These are phyloP conservation scores for Chunga burmeisteri DNA, from an alignment of 2,113 vertebrate genomes.

Conservation along the genomic window DNA sequence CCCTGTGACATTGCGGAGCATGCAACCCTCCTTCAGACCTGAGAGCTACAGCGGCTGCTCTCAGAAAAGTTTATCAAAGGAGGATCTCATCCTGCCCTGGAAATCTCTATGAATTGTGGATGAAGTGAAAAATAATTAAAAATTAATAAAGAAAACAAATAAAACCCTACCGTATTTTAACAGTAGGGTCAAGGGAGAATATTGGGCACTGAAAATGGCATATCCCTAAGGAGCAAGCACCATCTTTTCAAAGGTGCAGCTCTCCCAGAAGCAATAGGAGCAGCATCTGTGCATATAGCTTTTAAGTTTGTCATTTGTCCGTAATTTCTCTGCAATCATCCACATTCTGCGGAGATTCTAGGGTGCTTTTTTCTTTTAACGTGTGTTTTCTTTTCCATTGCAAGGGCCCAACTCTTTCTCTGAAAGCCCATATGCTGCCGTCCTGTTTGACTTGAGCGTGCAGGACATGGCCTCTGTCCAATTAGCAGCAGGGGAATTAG, in stretches of 20 bases:
- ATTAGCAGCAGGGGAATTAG: slow-evolving; percentile 64
- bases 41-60: not conserved
- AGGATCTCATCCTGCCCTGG: not conserved
- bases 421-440: slow-evolving; percentile 57
- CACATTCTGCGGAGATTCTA: not conserved
- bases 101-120: not conserved
- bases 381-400: not conserved
- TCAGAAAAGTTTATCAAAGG: not conserved
- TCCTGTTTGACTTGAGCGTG: slow-evolving; percentile 34
- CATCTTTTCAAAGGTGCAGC: not conserved
- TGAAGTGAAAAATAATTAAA: slow-evolving; percentile 12
- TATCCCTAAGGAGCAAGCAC: not conserved
- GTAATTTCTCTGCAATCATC: not conserved
- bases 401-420: not conserved
- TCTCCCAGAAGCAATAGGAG: slow-evolving; percentile 1
- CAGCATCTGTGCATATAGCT: slow-evolving; percentile 17
- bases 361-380: not conserved
- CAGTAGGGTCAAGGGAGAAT: not conserved
- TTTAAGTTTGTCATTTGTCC: slow-evolving; percentile 8
- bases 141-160: not conserved
- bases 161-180: not conserved
- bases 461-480: slow-evolving; percentile 63
- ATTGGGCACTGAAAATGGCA: not conserved
- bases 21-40: not conserved
- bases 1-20: not conserved